These are phyloP conservation scores for Clupea harengus DNA, from an alignment of 2,113 vertebrate species.

Conservation along the genomic window DNA sequence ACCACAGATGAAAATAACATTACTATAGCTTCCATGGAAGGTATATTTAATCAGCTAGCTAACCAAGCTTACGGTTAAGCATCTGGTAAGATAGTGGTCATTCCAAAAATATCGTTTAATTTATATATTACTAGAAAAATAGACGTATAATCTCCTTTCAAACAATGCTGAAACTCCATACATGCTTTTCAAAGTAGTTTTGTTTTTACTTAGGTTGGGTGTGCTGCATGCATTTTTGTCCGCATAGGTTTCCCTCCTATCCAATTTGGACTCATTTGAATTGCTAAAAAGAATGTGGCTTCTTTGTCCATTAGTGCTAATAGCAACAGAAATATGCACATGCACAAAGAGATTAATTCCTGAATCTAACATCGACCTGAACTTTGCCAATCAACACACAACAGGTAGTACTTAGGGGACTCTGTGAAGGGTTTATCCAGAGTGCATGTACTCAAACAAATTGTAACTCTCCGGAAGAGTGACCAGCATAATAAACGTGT, in stretches of 20 bases:
- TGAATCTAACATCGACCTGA: conserved; percentile 16
- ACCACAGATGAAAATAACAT: neutral
- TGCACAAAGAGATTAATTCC: conserved; percentile 28
- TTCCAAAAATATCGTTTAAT: neutral
- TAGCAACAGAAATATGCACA: neutral
- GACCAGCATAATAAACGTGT: conserved; percentile 37
- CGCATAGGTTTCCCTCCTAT: neutral
- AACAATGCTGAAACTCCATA: neutral
- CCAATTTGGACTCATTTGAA: neutral
- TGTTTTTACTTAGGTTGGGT: neutral
- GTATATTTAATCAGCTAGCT: too few relatives aligned
- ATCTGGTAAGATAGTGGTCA: neutral
- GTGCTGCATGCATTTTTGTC: neutral
- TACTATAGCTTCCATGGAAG: too few relatives aligned
- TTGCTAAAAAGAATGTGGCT: neutral
- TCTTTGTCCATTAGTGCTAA: neutral
- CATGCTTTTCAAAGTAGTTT: neutral
- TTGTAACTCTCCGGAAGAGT: conserved; percentile 44
- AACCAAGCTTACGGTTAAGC: too few relatives aligned
- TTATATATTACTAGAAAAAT: too few relatives aligned
- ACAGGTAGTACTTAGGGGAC: conserved; percentile 39
- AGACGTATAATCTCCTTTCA: neutral
- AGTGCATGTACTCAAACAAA: conserved; percentile 40
- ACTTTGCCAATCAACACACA: conserved; percentile 34
- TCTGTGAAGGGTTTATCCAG: conserved; percentile 28